Evolutionary conservation across 2,797 vertebrate species (phyloP).

Genomic region (Mus spretus): DNA sequence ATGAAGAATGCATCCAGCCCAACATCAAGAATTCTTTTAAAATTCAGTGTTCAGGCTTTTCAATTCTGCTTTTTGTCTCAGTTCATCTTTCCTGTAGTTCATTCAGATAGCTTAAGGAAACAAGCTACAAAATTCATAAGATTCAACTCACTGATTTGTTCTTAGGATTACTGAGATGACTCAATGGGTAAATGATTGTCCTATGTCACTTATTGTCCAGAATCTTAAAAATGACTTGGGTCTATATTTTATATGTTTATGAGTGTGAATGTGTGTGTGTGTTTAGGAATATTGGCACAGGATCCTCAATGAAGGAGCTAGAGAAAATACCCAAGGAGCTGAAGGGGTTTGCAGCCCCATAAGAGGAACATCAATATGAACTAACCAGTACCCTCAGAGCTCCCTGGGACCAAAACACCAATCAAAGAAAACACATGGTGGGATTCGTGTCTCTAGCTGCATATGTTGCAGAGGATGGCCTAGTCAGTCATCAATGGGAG

Average conservation of each 20-base stretch:
- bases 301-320: no score
- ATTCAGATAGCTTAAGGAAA: background rate
- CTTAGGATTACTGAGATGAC: background rate
- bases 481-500: no score
- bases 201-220: background rate
- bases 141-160: background rate
- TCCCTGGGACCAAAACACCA: no score
- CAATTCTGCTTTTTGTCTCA: accelerated
- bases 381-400: no score
- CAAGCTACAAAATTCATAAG: background rate
- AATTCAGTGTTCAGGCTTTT: background rate
- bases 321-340: no score
- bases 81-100: accelerated
- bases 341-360: no score
- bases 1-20: background rate
- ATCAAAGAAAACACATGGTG: no score
- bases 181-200: background rate
- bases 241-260: background rate
- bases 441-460: no score
- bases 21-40: background rate
- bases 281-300: background rate
- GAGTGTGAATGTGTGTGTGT: no score
- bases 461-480: no score
- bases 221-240: background rate
- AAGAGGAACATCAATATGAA: no score